Conservation (phyloP, 92 coral and sea anemone species). For the Epizoanthus scotinus region DNA sequence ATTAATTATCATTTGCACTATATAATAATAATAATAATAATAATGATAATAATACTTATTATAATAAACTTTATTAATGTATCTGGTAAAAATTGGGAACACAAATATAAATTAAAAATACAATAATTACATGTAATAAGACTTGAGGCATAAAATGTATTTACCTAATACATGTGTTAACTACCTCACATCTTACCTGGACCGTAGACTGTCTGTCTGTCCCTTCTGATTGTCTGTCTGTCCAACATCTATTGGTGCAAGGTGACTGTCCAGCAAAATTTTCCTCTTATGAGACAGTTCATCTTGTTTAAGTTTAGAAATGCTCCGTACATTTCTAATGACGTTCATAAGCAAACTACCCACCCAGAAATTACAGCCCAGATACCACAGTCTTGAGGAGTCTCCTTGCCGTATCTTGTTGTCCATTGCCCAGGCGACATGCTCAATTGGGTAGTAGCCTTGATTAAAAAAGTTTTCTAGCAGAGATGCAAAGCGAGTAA, state of each 20-base stretch:
- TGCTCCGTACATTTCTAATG: constrained; percentile 59
- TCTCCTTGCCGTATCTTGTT: constrained; percentile 65
- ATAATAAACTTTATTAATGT: too few species aligned
- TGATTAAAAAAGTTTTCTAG: constrained; percentile 62
- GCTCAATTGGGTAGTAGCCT: constrained; percentile 78
- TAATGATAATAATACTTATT: too few species aligned
- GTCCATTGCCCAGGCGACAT: constrained; percentile 85
- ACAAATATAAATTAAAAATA: too few species aligned
- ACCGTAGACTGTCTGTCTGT: background rate
- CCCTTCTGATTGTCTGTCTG: background rate
- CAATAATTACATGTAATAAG: too few species aligned
- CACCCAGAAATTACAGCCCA: constrained; percentile 68
- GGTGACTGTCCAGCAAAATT: constrained; percentile 33
- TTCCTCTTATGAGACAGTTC: constrained; percentile 24
- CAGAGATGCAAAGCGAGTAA: constrained; percentile 61
- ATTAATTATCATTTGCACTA: too few species aligned
- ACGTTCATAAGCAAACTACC: constrained; percentile 61
- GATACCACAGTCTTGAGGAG: constrained; percentile 57
- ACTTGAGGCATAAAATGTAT: too few species aligned
- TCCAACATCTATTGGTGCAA: background rate
- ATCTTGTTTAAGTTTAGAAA: constrained; percentile 48
- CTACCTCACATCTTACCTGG: background rate
- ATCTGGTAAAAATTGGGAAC: too few species aligned
- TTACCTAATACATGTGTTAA: too few species aligned
- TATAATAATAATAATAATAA: too few species aligned